Conservation (phyloP, 2,797 vertebrate genomes). For the Pseudocheirus occidentalis region DNA sequence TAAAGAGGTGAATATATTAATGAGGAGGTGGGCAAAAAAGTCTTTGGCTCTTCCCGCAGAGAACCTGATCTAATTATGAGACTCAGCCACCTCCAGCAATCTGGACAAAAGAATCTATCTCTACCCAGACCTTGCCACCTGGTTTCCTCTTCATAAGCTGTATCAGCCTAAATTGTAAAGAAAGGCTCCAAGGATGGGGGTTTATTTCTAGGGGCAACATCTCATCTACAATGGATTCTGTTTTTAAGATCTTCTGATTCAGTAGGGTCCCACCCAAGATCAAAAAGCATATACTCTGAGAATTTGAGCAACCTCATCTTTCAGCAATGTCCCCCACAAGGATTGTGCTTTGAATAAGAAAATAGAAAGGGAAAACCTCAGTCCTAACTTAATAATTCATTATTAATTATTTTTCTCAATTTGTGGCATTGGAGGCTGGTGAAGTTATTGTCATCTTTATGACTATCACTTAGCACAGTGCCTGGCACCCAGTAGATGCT, state of each 20-base stretch:
- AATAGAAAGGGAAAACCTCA: neutral
- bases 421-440: neutral
- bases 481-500: neutral
- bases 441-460: neutral
- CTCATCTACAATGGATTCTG: neutral
- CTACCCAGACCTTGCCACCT: too few relatives aligned
- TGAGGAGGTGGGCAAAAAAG: too few relatives aligned
- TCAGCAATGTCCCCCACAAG: too few relatives aligned
- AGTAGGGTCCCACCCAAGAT: neutral
- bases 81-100: too few relatives aligned
- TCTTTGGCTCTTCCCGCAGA: too few relatives aligned
- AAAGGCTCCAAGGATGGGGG: neutral
- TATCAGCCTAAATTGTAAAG: neutral
- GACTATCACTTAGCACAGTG: neutral
- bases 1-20: too few relatives aligned
- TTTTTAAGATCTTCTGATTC: too few relatives aligned
- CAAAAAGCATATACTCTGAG: neutral
- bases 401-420: neutral
- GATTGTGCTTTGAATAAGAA: too few relatives aligned
- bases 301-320: neutral
- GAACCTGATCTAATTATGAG: too few relatives aligned
- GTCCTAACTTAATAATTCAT: neutral
- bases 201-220: neutral
- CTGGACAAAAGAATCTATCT: too few relatives aligned
- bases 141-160: too few relatives aligned